Evolutionary conservation across 2,113 vertebrate genomes (phyloP).

Genomic region (Formicarius rufipectus): DNA sequence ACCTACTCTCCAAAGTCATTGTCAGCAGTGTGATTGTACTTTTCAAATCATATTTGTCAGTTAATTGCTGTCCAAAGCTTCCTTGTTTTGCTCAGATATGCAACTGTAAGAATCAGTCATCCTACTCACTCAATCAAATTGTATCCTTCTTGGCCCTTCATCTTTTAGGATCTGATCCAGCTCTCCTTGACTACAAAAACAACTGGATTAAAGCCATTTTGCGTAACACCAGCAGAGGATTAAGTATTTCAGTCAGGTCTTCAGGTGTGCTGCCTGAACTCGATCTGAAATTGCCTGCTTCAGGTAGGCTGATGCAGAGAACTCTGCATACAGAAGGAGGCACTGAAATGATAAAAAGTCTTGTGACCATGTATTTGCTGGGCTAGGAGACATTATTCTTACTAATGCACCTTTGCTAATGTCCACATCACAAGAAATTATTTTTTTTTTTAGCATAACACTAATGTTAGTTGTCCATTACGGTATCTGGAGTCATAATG

Average conservation of each 20-base stretch:
- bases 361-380: not conserved
- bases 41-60: not conserved
- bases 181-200: slow-evolving; percentile 11
- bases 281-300: slow-evolving; percentile 6
- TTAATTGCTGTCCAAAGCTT: slow-evolving; percentile 38
- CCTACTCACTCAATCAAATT: slow-evolving; percentile 19
- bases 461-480: slow-evolving; percentile 55
- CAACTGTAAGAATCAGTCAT: slow-evolving; percentile 30
- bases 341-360: slow-evolving; percentile 26
- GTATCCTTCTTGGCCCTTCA: slow-evolving; percentile 23
- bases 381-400: slow-evolving; percentile 41
- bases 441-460: not conserved
- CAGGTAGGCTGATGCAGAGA: not conserved
- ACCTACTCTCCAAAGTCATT: not conserved
- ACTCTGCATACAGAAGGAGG: slow-evolving; percentile 9
- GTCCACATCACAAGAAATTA: not conserved
- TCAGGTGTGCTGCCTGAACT: slow-evolving; percentile 27
- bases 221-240: not conserved
- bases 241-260: slow-evolving; percentile 42
- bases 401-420: slow-evolving; percentile 61
- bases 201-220: slow-evolving; percentile 3
- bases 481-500: slow-evolving; percentile 15
- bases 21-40: slow-evolving; percentile 20
- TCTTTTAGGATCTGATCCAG: slow-evolving; percentile 40
- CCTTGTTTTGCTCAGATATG: slow-evolving; percentile 44